Conservation (phyloP, 2,113 vertebrate genomes). For the Xiphophorus couchianus region DNA sequence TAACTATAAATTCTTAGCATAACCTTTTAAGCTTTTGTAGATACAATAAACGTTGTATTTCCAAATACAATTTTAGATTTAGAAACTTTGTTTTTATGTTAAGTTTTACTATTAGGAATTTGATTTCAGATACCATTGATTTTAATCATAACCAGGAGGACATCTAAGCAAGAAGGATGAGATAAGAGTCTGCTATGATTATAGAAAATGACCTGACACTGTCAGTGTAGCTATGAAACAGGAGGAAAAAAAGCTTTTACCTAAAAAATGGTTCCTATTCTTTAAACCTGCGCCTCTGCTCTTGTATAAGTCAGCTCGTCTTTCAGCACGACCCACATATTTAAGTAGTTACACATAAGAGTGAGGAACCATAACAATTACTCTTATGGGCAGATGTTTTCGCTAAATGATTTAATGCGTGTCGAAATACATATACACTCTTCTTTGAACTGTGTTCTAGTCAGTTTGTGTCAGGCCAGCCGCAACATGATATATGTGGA, state of each 20-base stretch:
- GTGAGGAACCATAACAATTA: neutral
- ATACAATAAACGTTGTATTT: neutral
- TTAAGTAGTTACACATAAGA: neutral
- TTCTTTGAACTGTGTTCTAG: neutral
- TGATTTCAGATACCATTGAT: neutral
- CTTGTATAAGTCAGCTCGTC: neutral
- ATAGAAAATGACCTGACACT: neutral
- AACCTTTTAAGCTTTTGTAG: no score
- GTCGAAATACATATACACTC: neutral
- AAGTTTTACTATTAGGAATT: neutral
- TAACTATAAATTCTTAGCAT: neutral
- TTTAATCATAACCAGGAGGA: neutral
- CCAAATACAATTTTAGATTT: neutral
- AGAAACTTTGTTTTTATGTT: neutral
- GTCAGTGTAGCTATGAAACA: neutral
- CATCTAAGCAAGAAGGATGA: neutral
- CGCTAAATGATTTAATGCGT: constrained; percentile 3
- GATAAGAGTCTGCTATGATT: neutral
- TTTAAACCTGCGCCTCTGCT: neutral
- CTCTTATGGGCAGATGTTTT: neutral
- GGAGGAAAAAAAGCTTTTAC: neutral
- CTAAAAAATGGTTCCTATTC: neutral
- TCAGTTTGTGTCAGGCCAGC: neutral
- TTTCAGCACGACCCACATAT: neutral
- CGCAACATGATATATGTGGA: neutral